Evolutionary conservation across 2,113 vertebrate genomes (phyloP).

Genomic region (Archilochus colubris): DNA sequence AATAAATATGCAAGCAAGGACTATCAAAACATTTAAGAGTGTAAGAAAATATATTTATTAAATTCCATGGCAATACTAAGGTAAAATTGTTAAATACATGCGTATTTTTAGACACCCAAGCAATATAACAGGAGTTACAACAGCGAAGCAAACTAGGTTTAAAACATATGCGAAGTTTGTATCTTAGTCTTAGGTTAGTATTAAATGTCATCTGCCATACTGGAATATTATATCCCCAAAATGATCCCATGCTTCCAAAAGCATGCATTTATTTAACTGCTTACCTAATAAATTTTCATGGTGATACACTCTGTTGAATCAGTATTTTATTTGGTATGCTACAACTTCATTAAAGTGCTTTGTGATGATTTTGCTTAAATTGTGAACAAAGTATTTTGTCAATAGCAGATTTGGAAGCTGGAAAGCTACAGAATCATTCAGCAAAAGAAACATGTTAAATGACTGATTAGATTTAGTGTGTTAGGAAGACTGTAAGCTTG

Average conservation of each 20-base stretch:
- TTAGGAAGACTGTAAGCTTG: neutral
- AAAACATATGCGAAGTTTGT: constrained; percentile 48
- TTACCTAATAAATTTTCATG: constrained; percentile 15
- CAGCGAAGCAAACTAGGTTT: constrained; percentile 74
- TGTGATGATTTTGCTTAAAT: constrained; percentile 11
- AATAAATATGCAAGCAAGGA: constrained; percentile 29
- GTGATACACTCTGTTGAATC: neutral
- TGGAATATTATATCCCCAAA: constrained; percentile 55
- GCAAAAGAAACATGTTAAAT: neutral
- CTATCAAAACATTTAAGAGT: constrained; percentile 34
- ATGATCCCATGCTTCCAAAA: constrained; percentile 53
- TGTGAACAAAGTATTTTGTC: neutral
- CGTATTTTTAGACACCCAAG: constrained; percentile 76
- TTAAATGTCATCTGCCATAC: constrained; percentile 48
- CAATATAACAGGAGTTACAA: constrained; percentile 71
- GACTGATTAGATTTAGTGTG: constrained; percentile 31
- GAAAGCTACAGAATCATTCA: constrained; percentile 10
- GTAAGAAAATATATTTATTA: constrained; percentile 88
- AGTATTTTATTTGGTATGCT: constrained; percentile 29
- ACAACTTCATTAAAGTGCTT: constrained; percentile 54
- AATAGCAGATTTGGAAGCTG: neutral
- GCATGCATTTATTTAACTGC: constrained; percentile 52
- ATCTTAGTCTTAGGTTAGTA: constrained; percentile 69
- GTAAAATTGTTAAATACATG: constrained; percentile 81
- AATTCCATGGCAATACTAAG: constrained; percentile 77